Evolutionary conservation across 1,140 invertebrate genomes (phyloP), one percentile per base, ranked within the genome.

Genomic region (Paraescarpia echinospica): DNA sequence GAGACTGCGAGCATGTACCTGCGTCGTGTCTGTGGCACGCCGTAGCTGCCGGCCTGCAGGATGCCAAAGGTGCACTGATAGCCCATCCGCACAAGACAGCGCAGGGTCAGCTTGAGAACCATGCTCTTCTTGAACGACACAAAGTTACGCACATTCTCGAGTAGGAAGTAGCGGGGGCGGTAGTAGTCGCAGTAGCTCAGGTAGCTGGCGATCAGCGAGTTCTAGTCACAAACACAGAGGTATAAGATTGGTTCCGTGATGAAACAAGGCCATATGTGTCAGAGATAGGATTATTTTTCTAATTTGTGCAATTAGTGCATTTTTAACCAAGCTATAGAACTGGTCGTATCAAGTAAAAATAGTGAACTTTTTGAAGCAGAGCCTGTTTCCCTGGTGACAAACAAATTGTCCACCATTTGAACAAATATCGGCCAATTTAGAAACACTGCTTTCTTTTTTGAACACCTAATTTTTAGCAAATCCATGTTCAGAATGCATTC

Each of bases 91-190:
- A 98, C 94, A 2, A 98, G 96, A 94, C 98, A 98, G 5, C 97
- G 96, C 35, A 98, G 95, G 0, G 98, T 97, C 91, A 98, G 95
- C 96, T 98, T 98, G 89, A 99, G 95, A 34, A 98, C 97, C 97
- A 98, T 97, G 90, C 97, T 97, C 90, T 97, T 98, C 97, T 97
- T 99, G 98, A 51, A 98, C 93, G 92, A 98, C 96, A 92, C 98
- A 95, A 99, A 98, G 96, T 98, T 98, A 88, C 98, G 96, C 0
- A 98, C 98, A 94, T 98, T 98, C 96, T 99, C 98, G 94, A 98
- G 96, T 18, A 98, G 96, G 94, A 98, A 98, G 95, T 97, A 98
- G 94, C 97, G 97, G 0, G 98, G 98, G 34, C 98, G 96, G 94
- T 98, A 99, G 95, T 97, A 98, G 96, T 98, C 98, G 95, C 98